phyloP scores from a whole-genome alignment of 64 coral and sea anemone species.

The Montipora efflorescens region DNA sequence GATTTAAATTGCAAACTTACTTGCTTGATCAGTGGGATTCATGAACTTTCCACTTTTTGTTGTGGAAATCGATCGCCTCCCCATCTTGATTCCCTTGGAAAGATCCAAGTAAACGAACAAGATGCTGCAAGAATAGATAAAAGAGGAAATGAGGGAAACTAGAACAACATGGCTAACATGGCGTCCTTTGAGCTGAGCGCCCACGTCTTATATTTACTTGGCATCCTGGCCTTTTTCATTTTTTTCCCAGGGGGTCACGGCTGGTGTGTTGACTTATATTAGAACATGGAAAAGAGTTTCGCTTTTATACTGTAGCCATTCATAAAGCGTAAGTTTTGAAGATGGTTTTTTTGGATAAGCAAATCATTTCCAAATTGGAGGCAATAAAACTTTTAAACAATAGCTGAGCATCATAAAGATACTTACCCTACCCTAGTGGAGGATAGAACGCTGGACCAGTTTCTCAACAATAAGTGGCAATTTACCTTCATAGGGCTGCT shows the following conservation, averaged over 20 bases:
- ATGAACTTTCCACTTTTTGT: conserved; percentile 99
- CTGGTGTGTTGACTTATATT: too few relatives aligned
- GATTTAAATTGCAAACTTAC: conserved; percentile 63
- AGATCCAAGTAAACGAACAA: not conserved
- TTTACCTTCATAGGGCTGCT: too few relatives aligned
- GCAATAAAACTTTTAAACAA: not conserved
- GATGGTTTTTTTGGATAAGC: too few relatives aligned
- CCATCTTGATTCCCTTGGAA: conserved; percentile 65
- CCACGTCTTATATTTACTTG: not conserved
- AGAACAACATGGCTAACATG: conserved; percentile 79
- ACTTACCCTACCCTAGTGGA: not conserved
- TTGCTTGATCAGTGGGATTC: conserved; percentile 99
- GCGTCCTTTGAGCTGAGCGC: conserved; percentile 9
- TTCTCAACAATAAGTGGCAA: too few relatives aligned
- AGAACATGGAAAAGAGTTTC: not conserved
- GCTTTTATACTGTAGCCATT: too few relatives aligned
- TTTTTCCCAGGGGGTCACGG: not conserved
- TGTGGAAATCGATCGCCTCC: conserved; percentile 89
- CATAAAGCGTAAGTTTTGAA: too few relatives aligned
- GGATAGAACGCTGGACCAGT: not conserved
- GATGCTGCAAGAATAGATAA: not conserved
- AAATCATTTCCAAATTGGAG: not conserved
- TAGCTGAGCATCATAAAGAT: not conserved
- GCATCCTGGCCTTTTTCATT: not conserved
- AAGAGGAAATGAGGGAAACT: not conserved